Conservation (phyloP, 1,140 invertebrate genomes). For the Magallana gigas region DNA sequence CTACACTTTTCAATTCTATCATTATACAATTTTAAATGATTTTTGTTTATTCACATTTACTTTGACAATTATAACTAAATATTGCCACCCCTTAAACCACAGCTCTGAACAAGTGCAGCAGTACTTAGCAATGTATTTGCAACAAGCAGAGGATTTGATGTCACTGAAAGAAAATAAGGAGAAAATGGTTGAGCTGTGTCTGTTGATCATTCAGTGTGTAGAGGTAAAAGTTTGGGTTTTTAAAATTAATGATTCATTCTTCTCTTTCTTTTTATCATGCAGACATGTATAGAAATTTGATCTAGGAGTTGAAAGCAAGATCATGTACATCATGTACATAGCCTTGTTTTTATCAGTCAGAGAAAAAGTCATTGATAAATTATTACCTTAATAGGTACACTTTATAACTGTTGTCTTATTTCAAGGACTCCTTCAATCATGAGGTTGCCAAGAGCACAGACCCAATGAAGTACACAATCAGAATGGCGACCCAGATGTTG, state of each 20-base stretch:
- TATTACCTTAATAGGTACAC: not conserved
- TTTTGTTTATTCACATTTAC: no score
- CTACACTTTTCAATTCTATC: no score
- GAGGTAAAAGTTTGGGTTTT: slow-evolving; percentile 59
- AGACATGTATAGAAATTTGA: no score
- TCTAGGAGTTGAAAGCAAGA: no score
- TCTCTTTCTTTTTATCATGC: no score
- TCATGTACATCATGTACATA: no score
- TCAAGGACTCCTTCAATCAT: slow-evolving; percentile 50
- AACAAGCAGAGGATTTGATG: slow-evolving; percentile 17
- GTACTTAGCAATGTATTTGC: slow-evolving; percentile 36
- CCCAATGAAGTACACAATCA: slow-evolving; percentile 34
- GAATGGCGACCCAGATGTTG: slow-evolving; percentile 42
- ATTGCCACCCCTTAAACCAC: not conserved
- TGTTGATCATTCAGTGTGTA: slow-evolving; percentile 69
- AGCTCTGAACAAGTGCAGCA: slow-evolving; percentile 40
- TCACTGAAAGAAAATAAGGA: slow-evolving; percentile 13
- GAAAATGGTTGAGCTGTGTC: slow-evolving; percentile 48
- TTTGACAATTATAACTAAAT: no score
- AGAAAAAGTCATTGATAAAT: no score
- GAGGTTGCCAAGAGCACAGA: slow-evolving; percentile 35
- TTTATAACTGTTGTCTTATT: not conserved
- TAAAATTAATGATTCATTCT: no score
- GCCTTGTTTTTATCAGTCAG: no score
- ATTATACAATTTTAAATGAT: no score